Percentiles rank a stretch among this genome's conserved stretches.
Evolutionary conservation across 2,113 vertebrate genomes (phyloP).

Genomic region (Agapornis roseicollis): DNA sequence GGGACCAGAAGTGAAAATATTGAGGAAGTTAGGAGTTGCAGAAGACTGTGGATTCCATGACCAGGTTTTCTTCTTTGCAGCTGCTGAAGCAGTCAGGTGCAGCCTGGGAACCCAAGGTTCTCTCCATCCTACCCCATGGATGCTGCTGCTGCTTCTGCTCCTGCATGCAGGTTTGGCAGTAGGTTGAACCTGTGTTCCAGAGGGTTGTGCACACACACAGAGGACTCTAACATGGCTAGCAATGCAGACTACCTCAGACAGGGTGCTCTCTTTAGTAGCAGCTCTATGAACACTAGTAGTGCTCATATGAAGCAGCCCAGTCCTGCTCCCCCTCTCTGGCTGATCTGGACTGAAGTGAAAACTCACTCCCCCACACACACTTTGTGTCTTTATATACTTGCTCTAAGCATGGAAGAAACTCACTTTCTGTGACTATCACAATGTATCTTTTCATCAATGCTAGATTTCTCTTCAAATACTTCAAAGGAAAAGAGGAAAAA

Average conservation of each 20-base stretch:
- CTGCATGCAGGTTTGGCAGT: neutral
- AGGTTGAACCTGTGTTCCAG: neutral
- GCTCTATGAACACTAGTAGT: neutral
- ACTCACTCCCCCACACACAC: neutral
- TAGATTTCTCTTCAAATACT: neutral
- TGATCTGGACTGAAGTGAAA: neutral
- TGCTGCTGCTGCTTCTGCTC: neutral
- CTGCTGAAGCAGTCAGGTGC: neutral
- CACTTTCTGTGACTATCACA: neutral
- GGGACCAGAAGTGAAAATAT: neutral
- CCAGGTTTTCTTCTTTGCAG: neutral
- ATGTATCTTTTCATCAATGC: neutral
- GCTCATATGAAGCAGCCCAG: neutral
- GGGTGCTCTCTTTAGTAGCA: neutral
- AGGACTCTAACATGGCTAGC: neutral
- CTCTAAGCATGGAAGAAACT: neutral
- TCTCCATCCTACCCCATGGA: neutral
- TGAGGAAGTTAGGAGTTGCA: neutral
- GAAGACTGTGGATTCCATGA: neutral
- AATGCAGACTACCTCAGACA: neutral
- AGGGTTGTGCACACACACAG: fast-evolving
- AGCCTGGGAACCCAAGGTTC: neutral
- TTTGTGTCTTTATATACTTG: neutral
- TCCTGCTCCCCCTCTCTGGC: neutral
- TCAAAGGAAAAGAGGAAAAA: neutral